phyloP scores from a whole-genome alignment of 2,888 invertebrate species.

The Blera fallax region DNA sequence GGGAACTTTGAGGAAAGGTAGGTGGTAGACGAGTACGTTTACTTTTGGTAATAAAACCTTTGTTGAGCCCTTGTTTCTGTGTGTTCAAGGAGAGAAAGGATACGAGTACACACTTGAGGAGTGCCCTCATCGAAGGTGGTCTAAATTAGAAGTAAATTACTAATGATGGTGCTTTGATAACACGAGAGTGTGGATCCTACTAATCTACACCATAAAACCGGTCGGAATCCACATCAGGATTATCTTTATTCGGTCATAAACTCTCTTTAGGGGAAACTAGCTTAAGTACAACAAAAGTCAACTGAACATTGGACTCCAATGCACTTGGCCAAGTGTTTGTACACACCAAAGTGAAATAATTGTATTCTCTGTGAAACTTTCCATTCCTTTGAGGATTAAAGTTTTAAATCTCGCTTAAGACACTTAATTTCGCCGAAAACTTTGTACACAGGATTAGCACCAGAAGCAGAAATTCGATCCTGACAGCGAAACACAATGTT shows the following conservation, averaged over 20 bases:
- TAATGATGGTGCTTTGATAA: neutral
- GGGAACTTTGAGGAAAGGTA: neutral
- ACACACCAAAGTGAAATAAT: neutral
- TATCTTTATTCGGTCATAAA: neutral
- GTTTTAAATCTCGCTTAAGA: slow-evolving; percentile 1
- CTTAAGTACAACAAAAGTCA: neutral
- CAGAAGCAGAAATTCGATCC: neutral
- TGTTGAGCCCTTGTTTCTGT: neutral
- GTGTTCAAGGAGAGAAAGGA: neutral
- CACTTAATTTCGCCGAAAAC: neutral
- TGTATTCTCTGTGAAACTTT: neutral
- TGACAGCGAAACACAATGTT: neutral
- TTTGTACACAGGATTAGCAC: neutral
- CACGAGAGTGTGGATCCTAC: too few species aligned
- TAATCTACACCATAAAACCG: neutral
- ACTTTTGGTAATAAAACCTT: neutral
- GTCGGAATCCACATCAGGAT: neutral
- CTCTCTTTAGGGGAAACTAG: neutral
- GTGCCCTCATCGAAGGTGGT: too few species aligned
- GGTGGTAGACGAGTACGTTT: neutral
- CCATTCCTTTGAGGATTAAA: slow-evolving; percentile 11
- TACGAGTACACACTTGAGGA: neutral
- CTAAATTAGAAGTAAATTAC: neutral
- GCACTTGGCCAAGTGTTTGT: neutral
- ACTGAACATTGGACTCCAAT: neutral